A percentile compares a stretch with the other conserved stretches of the same genome.
These are phyloP conservation scores for Hipparchia sbordonii DNA, from an alignment of 2,888 invertebrate species.

Conservation along the genomic window DNA sequence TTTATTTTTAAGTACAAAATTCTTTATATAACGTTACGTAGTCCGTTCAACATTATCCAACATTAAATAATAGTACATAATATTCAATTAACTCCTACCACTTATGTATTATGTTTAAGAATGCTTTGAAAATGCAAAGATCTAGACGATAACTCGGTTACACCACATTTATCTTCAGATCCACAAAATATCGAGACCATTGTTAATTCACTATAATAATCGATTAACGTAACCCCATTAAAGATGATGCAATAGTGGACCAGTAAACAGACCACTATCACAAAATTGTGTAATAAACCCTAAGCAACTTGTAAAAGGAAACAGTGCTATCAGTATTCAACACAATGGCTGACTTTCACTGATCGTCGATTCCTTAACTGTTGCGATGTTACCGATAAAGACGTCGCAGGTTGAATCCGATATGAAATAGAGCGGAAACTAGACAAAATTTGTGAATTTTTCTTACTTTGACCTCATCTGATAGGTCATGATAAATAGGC, in stretches of 20 bases:
- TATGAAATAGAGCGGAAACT: conserved; percentile 57
- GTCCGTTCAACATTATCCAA: too few species aligned
- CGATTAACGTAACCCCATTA: conserved; percentile 30
- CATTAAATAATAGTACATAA: conserved; percentile 5
- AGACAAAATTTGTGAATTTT: not conserved
- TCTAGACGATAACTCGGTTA: conserved; percentile 6
- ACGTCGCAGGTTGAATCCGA: conserved; percentile 56
- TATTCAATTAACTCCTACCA: not conserved
- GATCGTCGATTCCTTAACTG: conserved; percentile 50
- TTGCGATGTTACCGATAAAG: conserved; percentile 51
- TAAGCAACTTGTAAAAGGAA: conserved; percentile 33
- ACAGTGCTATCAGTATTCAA: conserved; percentile 49
- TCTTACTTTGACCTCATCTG: not conserved
- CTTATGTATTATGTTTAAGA: not conserved
- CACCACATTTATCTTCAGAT: conserved; percentile 8
- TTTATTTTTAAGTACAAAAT: too few species aligned
- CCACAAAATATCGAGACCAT: conserved; percentile 16
- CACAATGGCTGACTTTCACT: conserved; percentile 61
- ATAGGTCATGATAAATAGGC: not conserved
- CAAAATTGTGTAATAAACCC: conserved; percentile 38
- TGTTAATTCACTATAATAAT: conserved; percentile 22
- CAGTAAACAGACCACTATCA: conserved; percentile 30
- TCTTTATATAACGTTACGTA: too few species aligned
- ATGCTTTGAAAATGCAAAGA: conserved; percentile 9
- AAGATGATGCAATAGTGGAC: conserved; percentile 30